Conservation (phyloP, 2,797 vertebrate species). For the Crax fasciolata region DNA sequence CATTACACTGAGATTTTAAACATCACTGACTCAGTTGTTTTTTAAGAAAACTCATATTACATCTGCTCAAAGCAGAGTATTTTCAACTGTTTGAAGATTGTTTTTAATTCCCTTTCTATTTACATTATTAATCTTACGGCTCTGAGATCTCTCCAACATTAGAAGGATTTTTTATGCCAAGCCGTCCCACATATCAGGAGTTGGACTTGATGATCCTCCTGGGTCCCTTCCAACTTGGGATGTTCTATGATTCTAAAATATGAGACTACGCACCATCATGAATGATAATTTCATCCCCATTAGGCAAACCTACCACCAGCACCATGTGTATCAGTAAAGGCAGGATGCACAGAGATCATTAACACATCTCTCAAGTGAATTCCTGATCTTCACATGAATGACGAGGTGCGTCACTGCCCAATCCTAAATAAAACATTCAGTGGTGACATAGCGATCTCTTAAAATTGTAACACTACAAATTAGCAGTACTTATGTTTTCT, state of each 20-base stretch:
- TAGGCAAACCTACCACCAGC: neutral
- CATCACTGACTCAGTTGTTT: neutral
- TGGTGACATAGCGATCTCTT: neutral
- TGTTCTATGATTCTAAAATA: neutral
- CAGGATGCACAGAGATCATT: neutral
- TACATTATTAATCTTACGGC: neutral
- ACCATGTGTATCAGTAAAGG: neutral
- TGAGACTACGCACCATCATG: fast-evolving
- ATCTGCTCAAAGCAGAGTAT: neutral
- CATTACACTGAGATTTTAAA: neutral
- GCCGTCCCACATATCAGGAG: neutral
- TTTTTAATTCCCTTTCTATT: neutral
- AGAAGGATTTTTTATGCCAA: neutral
- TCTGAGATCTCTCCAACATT: neutral
- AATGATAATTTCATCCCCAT: neutral
- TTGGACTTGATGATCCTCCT: neutral
- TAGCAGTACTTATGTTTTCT: neutral
- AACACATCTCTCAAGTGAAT: neutral
- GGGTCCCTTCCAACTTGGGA: neutral
- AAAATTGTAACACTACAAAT: neutral
- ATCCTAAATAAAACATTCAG: neutral
- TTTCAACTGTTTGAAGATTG: neutral
- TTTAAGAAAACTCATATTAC: neutral
- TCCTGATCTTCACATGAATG: neutral
- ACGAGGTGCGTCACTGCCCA: neutral